Evolutionary conservation across 1,140 invertebrate species (phyloP).

Genomic region (Eciton burchellii): DNA sequence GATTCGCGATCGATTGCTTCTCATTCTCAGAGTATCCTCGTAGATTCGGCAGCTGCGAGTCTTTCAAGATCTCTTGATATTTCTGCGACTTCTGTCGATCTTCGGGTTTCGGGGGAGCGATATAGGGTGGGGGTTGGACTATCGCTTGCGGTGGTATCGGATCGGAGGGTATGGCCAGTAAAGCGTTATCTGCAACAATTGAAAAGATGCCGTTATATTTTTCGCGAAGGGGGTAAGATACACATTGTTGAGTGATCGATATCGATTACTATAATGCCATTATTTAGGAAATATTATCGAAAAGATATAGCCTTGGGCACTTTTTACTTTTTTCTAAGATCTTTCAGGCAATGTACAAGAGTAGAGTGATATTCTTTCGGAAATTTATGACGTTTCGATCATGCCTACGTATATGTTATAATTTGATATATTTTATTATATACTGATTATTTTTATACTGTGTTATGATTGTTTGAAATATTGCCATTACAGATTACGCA

Average conservation of each 20-base stretch:
- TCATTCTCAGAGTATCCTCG: conserved; percentile 46
- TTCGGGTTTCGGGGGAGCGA: conserved; percentile 72
- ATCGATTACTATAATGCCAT: not conserved
- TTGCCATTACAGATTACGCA: conserved; percentile 12
- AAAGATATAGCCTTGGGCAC: not conserved
- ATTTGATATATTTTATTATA: conserved; percentile 19
- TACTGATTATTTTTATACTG: conserved; percentile 1
- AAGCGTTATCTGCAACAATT: conserved; percentile 81
- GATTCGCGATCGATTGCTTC: conserved; percentile 38
- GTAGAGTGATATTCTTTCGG: not conserved
- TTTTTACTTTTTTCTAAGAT: conserved; percentile 24
- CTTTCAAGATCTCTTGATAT: conserved; percentile 67
- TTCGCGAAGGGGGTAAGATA: not conserved
- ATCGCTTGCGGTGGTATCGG: conserved; percentile 73
- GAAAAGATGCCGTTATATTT: not conserved
- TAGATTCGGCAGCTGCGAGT: conserved; percentile 40
- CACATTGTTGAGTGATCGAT: not conserved
- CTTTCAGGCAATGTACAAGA: conserved; percentile 2
- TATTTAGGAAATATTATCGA: not conserved
- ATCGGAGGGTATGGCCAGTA: conserved; percentile 77
- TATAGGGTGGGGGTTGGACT: conserved; percentile 76
- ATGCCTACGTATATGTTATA: conserved; percentile 22
- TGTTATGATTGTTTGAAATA: not conserved
- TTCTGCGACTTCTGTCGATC: conserved; percentile 69
- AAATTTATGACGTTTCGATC: conserved; percentile 23